phyloP scores from a whole-genome alignment of 2,797 vertebrate species.

The Lateolabrax maculatus region DNA sequence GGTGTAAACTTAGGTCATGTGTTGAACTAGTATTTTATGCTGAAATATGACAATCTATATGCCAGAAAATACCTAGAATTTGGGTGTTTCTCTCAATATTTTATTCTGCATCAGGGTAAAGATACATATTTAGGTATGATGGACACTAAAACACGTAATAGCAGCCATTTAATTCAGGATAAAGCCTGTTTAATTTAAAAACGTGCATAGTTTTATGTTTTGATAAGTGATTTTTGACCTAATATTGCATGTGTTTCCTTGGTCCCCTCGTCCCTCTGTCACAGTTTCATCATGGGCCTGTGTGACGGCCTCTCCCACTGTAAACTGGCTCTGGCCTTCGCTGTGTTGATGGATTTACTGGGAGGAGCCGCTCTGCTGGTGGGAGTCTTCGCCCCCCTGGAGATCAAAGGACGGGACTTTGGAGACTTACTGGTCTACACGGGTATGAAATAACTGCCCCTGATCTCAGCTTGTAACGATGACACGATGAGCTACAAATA shows the following conservation, averaged over 20 bases:
- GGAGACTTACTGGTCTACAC: constrained; percentile 93
- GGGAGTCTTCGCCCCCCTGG: constrained; percentile 89
- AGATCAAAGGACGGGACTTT: constrained; percentile 88
- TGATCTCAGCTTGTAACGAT: rapidly evolving
- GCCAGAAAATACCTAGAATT: neutral
- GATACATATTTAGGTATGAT: neutral
- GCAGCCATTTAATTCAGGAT: neutral
- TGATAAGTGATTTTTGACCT: too few species aligned
- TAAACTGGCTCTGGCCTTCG: constrained; percentile 88
- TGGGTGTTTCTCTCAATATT: neutral
- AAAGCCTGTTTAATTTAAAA: neutral
- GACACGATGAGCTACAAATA: neutral
- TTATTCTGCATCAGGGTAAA: neutral
- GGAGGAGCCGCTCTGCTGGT: constrained; percentile 87
- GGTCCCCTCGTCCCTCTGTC: neutral
- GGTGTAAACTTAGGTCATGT: too few species aligned
- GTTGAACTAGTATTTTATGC: neutral
- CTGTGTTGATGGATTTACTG: constrained; percentile 88
- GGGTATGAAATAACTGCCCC: constrained; percentile 50
- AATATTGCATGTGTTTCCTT: neutral
- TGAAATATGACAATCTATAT: neutral
- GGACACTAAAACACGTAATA: neutral
- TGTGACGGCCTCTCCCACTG: constrained; percentile 86
- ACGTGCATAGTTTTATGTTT: neutral
- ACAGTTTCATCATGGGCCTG: constrained; percentile 63